Conservation (phyloP, 1,140 invertebrate species). For the Chymomyza costata region DNA sequence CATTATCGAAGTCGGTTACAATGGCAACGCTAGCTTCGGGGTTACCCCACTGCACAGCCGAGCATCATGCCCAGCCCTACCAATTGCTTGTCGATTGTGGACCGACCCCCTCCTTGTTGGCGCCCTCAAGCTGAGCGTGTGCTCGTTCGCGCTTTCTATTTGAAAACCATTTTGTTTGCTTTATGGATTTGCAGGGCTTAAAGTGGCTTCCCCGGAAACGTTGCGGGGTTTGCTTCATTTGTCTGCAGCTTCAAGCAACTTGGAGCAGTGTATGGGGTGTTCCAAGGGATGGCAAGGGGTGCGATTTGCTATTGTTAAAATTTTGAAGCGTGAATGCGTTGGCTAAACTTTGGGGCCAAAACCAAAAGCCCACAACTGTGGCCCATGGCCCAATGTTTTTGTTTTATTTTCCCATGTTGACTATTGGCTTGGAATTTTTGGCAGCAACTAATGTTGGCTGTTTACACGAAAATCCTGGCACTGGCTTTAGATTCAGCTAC, state of each 20-base stretch:
- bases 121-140: neutral
- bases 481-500: slow-evolving; percentile 29
- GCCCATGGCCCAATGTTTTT: slow-evolving; percentile 48
- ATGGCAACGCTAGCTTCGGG: slow-evolving; percentile 42
- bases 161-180: slow-evolving; percentile 73
- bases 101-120: neutral
- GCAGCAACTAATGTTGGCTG: slow-evolving; percentile 53
- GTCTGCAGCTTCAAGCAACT: neutral
- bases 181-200: slow-evolving; percentile 74
- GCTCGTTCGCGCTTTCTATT: slow-evolving; percentile 50
- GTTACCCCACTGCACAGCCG: too few species aligned
- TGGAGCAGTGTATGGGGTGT: neutral
- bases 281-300: too few species aligned
- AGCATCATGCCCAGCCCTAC: neutral
- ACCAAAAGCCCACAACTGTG: neutral
- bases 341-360: neutral
- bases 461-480: slow-evolving; percentile 45
- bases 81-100: neutral
- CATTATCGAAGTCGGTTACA: slow-evolving; percentile 61
- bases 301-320: slow-evolving; percentile 62
- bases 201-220: slow-evolving; percentile 63
- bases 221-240: slow-evolving; percentile 69
- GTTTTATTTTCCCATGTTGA: slow-evolving; percentile 70
- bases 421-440: slow-evolving; percentile 67
- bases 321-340: slow-evolving; percentile 44